Evolutionary conservation across 2,797 vertebrate genomes (phyloP), one percentile per base, ranked within the genome.

Genomic region (Lagothrix lagotricha): DNA sequence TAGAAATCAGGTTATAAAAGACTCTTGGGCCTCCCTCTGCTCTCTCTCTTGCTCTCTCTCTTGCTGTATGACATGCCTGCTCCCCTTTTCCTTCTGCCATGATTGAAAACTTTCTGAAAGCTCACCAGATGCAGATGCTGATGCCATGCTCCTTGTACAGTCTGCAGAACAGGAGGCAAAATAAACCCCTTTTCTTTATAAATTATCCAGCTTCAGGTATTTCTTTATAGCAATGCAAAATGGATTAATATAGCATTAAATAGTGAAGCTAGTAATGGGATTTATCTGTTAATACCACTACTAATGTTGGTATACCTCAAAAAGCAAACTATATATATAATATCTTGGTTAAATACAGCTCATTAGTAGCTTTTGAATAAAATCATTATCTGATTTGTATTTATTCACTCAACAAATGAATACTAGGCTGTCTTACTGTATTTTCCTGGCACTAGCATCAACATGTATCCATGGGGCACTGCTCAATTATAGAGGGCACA

Each of bases 281-380:
- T 94, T 81, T 81, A 72, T 84, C 91, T 93, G 54, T 91, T 85
- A 84, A 82, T 76, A 17, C 14, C 15, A 91, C 14, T 94, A 39
- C 54, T 79, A 90, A 82, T 82, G 67, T 39, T 70, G 44, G 30
- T 58, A 58, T 41, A 64, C 3, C 4, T 95, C 44, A 80, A 79
- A 85, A 5, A 82, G 5, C 44, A 94, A 79, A 82, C 52, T 72
- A 4, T 20, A 90, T 2, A 5, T 39, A 64, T 30, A 73, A 72
- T 22, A 72, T 22, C 20, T 54, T 54, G 52, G 7, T 54, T 54
- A 54, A 54, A 88, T 44, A 48, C 17, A n/a, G n/a, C 46, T 96
- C 75, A 88, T 90, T 96, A 80, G 17, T 86, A 87, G 81, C 17
- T 13, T 93, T 83, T 90, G 30, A 86, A 61, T 30, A 3, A 41